Conservation (phyloP, 1,140 invertebrate genomes). For the Drosophila pectinifera region DNA sequence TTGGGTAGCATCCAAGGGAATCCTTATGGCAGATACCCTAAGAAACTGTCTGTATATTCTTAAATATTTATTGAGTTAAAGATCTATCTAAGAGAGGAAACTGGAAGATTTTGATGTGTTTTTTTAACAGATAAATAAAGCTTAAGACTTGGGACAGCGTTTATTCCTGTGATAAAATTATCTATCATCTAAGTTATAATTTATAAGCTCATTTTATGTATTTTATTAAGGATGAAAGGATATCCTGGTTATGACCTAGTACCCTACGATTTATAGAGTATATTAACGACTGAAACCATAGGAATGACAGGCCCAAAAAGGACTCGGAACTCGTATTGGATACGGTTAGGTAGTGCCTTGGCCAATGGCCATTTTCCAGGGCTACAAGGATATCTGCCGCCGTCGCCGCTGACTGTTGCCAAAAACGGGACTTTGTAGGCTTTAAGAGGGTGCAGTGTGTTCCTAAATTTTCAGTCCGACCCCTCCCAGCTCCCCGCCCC, state of each 20-base stretch:
- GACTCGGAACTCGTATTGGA: no score
- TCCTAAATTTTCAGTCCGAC: conserved; percentile 3
- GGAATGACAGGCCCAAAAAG: conserved; percentile 15
- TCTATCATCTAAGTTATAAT: no score
- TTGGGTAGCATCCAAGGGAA: neutral
- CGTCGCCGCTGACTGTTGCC: conserved; percentile 3
- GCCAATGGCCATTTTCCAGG: conserved; percentile 39
- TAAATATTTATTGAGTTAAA: neutral
- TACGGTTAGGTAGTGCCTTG: no score
- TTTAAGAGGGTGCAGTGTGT: conserved; percentile 28
- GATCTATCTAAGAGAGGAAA: no score
- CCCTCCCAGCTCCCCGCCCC: neutral
- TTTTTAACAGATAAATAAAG: no score
- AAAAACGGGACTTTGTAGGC: conserved; percentile 36
- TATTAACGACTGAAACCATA: conserved; percentile 21
- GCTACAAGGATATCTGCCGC: conserved; percentile 15
- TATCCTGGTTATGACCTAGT: no score
- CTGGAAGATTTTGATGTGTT: no score
- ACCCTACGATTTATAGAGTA: neutral
- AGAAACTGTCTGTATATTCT: neutral
- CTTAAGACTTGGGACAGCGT: no score
- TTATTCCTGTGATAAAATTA: no score
- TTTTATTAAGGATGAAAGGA: no score
- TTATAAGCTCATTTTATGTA: no score
- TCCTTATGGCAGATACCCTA: neutral